Percentiles rank a stretch among this genome's conserved stretches.
Evolutionary conservation across 1,140 invertebrate genomes (phyloP).

Genomic region (Xylocopa sonorina): DNA sequence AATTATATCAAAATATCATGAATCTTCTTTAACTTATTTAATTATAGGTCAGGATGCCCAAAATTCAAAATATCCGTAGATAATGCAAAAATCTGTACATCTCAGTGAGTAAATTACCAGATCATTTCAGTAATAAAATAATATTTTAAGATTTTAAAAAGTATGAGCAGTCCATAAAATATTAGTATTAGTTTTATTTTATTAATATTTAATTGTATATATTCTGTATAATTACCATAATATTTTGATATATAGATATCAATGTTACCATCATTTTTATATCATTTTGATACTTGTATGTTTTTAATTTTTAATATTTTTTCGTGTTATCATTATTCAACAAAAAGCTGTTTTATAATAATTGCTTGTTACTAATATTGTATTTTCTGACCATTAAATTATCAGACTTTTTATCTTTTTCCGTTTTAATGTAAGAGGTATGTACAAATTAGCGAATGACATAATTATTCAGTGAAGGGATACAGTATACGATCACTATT

Average conservation of each 20-base stretch:
- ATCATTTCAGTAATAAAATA: neutral
- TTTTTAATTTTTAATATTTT: too few species aligned
- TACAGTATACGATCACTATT: neutral
- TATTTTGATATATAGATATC: neutral
- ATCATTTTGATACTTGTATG: too few species aligned
- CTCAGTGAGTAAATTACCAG: constrained; percentile 10
- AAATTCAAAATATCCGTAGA: neutral
- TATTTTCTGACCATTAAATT: too few species aligned
- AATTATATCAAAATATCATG: neutral
- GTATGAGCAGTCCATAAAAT: neutral
- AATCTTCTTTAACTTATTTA: neutral
- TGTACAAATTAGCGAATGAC: neutral
- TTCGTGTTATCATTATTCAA: too few species aligned
- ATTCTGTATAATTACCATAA: neutral
- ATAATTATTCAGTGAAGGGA: neutral
- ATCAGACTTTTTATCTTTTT: too few species aligned
- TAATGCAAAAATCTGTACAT: neutral
- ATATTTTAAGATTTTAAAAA: neutral
- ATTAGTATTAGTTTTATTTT: neutral
- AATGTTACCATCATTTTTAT: too few species aligned
- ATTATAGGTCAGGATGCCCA: neutral
- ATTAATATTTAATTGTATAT: neutral
- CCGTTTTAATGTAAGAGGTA: neutral
- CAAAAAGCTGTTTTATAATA: too few species aligned
- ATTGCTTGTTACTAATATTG: neutral